Base-by-base conservation (phyloP, 2,113 vertebrate species). In the Lasiurus cinereus region DNA sequence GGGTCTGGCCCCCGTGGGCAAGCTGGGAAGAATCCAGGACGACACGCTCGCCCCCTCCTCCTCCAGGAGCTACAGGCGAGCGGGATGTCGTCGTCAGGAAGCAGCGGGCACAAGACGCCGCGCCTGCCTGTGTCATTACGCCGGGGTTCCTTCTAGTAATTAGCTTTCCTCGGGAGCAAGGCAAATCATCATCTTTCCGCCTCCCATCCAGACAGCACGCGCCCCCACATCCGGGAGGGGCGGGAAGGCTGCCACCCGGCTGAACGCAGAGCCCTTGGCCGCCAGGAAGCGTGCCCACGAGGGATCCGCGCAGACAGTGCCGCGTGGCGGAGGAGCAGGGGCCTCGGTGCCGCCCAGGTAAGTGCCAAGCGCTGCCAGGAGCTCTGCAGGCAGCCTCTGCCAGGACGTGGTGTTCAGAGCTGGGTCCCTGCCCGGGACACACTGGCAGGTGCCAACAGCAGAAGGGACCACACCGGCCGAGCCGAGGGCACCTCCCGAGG, bases 161-260 rank as follows among this genome's bases (percentile, higher is more conserved):
- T 97, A 97, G 94, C 96, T 95, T 95, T 92, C 86, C 95, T 92
- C 79, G 85, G 27, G 62, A 96, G 93, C 95, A 97, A 96, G 91
- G 86, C 95, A 93, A 97, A 97, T 96, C 94, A 97, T 97, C 95
- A 94, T 96, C 93, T 96, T 95, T 95, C 94, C 43, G 92, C 93
- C 91, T 95, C 56, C 19, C 67, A 88, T 91, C 74, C 91, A 96
- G 94, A 96, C 83, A 89, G 89, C 62, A 5, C 16, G 85, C 91
- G 69, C 16, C 33, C 80, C 39, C 88, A 50, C 14, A 46, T 82
- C 87, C 6, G 14, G 74, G 1, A 8, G 14, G 33, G 5, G 0
- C 5, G 50, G 50, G 3, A 54, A 64, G 33, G 13, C 18, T 16
- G 73, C 31, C 86, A n/a, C 94, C 89, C 69, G 29, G 8, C 48